Percentiles rank a stretch among this genome's conserved stretches.
These are phyloP conservation scores for Kryptolebias marmoratus DNA, from an alignment of 2,113 vertebrate genomes.

Conservation along the genomic window DNA sequence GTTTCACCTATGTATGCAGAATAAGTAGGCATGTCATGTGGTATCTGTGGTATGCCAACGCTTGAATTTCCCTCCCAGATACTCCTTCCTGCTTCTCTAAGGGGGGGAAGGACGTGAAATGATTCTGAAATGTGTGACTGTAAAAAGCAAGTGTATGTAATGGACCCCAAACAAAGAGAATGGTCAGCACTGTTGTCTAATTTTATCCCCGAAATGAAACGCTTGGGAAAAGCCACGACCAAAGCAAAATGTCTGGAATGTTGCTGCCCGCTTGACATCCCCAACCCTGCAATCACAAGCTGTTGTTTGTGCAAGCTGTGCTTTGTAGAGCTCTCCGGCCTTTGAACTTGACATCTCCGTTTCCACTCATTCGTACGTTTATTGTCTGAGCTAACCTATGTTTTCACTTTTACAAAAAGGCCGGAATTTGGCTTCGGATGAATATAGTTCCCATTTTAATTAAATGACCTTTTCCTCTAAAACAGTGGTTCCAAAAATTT, in stretches of 20 bases:
- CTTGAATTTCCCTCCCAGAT: slow-evolving; percentile 12
- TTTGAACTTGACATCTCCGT: slow-evolving; percentile 42
- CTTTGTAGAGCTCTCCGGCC: slow-evolving; percentile 9
- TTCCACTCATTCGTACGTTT: background rate
- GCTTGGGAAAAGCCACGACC: slow-evolving; percentile 54
- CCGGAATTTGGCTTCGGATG: slow-evolving; percentile 1
- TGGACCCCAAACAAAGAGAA: slow-evolving; percentile 50
- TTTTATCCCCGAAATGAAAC: slow-evolving; percentile 59
- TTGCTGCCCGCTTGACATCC: slow-evolving; percentile 38
- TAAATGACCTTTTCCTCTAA: background rate
- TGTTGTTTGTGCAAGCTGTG: slow-evolving; percentile 45
- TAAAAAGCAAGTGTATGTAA: slow-evolving; percentile 53
- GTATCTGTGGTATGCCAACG: slow-evolving; percentile 3
- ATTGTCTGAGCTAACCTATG: background rate
- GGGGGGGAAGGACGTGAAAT: slow-evolving; percentile 9
- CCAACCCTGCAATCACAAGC: slow-evolving; percentile 51
- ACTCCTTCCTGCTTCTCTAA: background rate
- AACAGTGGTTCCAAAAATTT: background rate
- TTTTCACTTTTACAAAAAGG: background rate
- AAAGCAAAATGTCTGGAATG: slow-evolving; percentile 60
- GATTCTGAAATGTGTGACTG: slow-evolving; percentile 45
- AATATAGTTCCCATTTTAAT: background rate
- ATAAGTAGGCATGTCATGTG: slow-evolving; percentile 44
- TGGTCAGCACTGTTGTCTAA: slow-evolving; percentile 45
- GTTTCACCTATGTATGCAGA: background rate